phyloP scores from a whole-genome alignment of 2,113 vertebrate species.

The Pogona vitticeps region DNA sequence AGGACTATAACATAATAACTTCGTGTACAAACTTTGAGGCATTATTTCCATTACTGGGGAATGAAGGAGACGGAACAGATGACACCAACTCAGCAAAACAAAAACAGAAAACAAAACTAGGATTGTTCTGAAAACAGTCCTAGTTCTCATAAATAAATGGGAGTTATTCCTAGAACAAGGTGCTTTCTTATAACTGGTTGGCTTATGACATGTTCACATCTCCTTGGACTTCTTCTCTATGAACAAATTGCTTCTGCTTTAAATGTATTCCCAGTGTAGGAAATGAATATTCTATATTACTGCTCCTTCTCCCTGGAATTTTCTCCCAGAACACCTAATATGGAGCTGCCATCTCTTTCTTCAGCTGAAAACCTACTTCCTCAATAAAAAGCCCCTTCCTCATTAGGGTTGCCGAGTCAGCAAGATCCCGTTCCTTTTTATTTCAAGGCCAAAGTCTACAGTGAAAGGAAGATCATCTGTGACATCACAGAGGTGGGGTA shows the following conservation, averaged over 20 bases:
- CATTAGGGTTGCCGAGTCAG: too few relatives aligned
- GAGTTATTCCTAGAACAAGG: not conserved
- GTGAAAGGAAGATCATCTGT: too few relatives aligned
- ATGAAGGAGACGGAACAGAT: not conserved
- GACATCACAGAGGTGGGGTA: too few relatives aligned
- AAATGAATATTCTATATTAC: too few relatives aligned
- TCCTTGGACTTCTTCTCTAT: not conserved
- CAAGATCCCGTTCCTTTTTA: too few relatives aligned
- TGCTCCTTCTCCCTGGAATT: not conserved
- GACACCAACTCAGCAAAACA: not conserved
- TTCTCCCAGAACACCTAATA: not conserved
- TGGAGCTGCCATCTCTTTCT: not conserved
- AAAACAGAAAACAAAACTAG: too few relatives aligned
- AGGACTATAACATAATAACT: not conserved
- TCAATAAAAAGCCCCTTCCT: too few relatives aligned
- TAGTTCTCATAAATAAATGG: not conserved
- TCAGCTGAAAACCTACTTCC: not conserved
- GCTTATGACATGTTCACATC: not conserved
- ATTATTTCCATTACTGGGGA: not conserved
- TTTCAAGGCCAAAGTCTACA: too few relatives aligned
- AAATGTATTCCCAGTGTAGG: not conserved
- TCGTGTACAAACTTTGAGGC: not conserved
- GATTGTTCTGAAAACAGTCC: not conserved
- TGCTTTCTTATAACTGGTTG: not conserved
- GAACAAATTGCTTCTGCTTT: not conserved